These are phyloP conservation scores for Nesogale talazaci DNA, from an alignment of 2,113 vertebrate species.

Conservation along the genomic window DNA sequence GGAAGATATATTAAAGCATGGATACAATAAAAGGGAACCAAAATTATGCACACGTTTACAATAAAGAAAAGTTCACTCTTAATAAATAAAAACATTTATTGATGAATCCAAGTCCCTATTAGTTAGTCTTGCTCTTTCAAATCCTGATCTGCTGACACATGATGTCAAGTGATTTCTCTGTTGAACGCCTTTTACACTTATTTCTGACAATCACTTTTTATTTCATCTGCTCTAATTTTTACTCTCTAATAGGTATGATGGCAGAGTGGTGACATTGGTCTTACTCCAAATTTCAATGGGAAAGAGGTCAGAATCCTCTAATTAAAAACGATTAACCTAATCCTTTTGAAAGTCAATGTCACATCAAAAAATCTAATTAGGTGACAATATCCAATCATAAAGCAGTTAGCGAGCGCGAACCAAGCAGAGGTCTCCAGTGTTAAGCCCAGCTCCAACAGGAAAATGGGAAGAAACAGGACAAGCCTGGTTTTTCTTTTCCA, in stretches of 20 bases:
- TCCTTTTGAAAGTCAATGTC: not conserved
- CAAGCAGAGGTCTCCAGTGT: not conserved
- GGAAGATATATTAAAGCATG: not conserved
- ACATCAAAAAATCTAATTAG: constrained; percentile 18
- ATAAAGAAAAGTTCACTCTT: not conserved
- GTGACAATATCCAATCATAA: not conserved
- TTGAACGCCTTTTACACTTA: constrained; percentile 19
- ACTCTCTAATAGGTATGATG: not conserved
- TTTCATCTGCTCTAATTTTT: not conserved
- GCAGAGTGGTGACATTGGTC: not conserved
- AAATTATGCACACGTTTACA: constrained; percentile 3
- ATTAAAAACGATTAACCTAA: not conserved
- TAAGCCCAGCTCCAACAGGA: not conserved
- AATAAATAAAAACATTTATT: not conserved
- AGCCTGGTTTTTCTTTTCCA: not conserved
- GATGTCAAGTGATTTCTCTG: not conserved
- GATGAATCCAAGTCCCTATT: not conserved
- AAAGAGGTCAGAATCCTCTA: constrained; percentile 4
- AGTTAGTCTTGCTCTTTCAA: constrained; percentile 14
- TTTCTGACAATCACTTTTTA: constrained; percentile 11
- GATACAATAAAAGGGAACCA: not conserved
- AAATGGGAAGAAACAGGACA: not conserved
- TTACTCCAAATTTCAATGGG: not conserved
- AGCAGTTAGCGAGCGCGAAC: not conserved
- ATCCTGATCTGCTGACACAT: not conserved